Percentiles rank a stretch among this genome's conserved stretches.
Conservation (phyloP, 2,797 vertebrate genomes). For the Sciurus vulgaris region DNA sequence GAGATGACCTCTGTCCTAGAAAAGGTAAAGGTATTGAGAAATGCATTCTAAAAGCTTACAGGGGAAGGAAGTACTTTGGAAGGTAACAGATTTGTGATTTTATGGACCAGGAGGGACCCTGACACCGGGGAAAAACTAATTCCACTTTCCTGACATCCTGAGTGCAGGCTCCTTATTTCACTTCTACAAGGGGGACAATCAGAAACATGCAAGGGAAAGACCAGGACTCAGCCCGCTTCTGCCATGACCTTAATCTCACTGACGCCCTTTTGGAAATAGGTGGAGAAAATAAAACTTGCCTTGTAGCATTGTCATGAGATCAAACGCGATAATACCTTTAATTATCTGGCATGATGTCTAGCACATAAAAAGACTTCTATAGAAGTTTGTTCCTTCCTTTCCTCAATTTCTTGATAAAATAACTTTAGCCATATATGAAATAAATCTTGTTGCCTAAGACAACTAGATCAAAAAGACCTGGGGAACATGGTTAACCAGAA, state of each 20-base stretch:
- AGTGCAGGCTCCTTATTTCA: background rate
- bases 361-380: background rate
- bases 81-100: background rate
- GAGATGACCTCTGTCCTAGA: background rate
- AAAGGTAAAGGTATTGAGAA: background rate
- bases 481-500: background rate
- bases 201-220: background rate
- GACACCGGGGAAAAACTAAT: background rate
- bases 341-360: background rate
- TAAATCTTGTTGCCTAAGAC: background rate
- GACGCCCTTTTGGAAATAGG: background rate
- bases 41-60: background rate
- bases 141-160: background rate
- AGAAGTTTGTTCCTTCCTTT: background rate
- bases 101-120: background rate
- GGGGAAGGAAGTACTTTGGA: background rate
- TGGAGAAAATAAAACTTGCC: background rate
- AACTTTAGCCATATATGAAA: background rate
- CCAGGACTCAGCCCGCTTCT: background rate
- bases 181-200: background rate
- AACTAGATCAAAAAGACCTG: background rate
- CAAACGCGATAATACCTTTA: background rate
- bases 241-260: background rate
- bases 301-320: background rate
- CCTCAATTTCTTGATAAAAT: constrained; percentile 1